Evolutionary conservation across 2,888 invertebrate species (phyloP).

Genomic region (Tachina fera): DNA sequence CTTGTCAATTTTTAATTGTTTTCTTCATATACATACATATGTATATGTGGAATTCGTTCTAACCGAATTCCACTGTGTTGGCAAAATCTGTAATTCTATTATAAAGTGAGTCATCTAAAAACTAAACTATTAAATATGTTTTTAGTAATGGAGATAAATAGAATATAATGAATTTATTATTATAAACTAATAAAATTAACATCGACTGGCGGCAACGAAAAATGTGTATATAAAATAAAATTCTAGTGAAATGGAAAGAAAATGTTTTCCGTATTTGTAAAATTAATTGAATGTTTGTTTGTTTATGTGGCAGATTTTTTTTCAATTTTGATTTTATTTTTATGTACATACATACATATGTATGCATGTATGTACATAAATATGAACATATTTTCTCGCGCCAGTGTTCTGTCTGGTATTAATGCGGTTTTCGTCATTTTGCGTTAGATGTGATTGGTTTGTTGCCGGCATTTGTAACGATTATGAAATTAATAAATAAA

Average conservation of each 20-base stretch:
- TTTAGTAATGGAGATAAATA: background rate
- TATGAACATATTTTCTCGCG: background rate
- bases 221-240: slow-evolving; percentile 7
- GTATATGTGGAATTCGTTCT: too few relatives aligned
- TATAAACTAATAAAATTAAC: slow-evolving; percentile 45
- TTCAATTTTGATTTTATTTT: background rate
- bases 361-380: background rate
- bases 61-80: background rate
- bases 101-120: slow-evolving; percentile 25
- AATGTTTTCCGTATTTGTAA: slow-evolving; percentile 42
- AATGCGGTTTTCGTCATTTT: background rate
- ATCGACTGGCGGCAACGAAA: background rate
- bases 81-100: background rate
- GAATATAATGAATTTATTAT: slow-evolving; percentile 36
- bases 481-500: background rate
- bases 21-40: too few relatives aligned
- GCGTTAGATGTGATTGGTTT: background rate
- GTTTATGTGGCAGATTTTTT: background rate
- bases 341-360: background rate
- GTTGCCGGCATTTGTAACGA: background rate
- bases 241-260: slow-evolving; percentile 55
- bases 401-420: background rate
- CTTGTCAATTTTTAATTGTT: too few relatives aligned
- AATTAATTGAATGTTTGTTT: background rate
- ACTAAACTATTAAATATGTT: background rate